Evolutionary conservation across 2,888 invertebrate species (phyloP), one percentile per base, ranked within the genome.

Genomic region (Muscina levida): DNA sequence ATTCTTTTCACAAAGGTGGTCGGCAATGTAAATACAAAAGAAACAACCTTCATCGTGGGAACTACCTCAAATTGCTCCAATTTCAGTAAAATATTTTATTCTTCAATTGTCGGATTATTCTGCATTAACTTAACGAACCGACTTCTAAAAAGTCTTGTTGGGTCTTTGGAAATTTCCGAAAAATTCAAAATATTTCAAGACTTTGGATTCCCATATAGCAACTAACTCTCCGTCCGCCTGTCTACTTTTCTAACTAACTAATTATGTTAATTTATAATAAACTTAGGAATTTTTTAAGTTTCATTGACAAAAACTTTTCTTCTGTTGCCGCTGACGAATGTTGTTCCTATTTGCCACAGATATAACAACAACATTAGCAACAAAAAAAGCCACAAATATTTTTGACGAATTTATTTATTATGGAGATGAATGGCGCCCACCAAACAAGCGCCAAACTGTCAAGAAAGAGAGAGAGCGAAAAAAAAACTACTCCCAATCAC

Each of bases 371-470:
- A n/a, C n/a, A n/a, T n/a, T n/a, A n/a, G n/a, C 22, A 17, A 37
- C 31, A 31, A n/a, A 66, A 73, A 19, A 2, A 13, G 75, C n/a
- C 70, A 76, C 67, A 80, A 78, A 82, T 74, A 75, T 74, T 79
- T 84, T 86, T 86, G 87, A 87, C 85, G 87, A 87, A 87, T 87
- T 87, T 86, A 87, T 87, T 87, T 86, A 87, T 87, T 87, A 87
- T 86, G 86, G 85, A 87, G 85, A 87, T 86, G 87, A 88, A 87
- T 89, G 89, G 89, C 89, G 89, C 88, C 88, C 87, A 87, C 85
- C 86, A 85, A 87, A 85, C 84, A 84, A 82, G 81, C 73, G 82
- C 71, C 72, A 80, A 77, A 72, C 73, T 72, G 78, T 15, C 67
- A 67, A n/a, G n/a, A n/a, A n/a, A n/a, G n/a, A n/a, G n/a, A n/a